These are phyloP conservation scores for Pangasius sanitwongsei DNA, from an alignment of 2,797 vertebrate species.

Conservation along the genomic window DNA sequence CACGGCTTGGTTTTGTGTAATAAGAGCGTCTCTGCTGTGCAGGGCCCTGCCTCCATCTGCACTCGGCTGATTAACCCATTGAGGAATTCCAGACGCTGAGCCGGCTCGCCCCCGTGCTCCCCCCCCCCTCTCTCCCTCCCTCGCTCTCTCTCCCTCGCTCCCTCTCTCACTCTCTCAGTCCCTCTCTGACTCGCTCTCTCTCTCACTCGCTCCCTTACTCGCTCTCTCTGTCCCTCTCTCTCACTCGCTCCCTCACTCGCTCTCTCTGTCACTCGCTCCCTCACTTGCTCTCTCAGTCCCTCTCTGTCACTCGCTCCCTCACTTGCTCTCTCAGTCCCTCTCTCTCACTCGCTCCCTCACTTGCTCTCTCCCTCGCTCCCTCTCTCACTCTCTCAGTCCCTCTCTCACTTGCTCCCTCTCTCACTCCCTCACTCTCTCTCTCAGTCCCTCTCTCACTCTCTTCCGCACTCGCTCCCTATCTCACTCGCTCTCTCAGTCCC, in stretches of 20 bases:
- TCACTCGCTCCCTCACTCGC: background rate
- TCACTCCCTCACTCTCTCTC: background rate
- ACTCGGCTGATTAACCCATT: conserved; percentile 10
- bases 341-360: background rate
- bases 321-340: too few relatives aligned
- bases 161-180: too few relatives aligned
- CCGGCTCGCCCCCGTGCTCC: too few relatives aligned
- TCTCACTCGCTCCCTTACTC: too few relatives aligned
- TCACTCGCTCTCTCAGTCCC: too few relatives aligned
- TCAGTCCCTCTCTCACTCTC: background rate
- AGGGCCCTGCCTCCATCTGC: background rate
- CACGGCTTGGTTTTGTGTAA: background rate
- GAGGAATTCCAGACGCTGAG: background rate
- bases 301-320: background rate
- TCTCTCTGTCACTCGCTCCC: too few relatives aligned
- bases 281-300: too few relatives aligned
- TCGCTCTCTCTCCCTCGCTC: background rate
- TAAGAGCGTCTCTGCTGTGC: background rate
- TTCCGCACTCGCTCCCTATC: background rate
- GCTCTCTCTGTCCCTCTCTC: too few relatives aligned
- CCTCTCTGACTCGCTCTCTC: too few relatives aligned
- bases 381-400: too few relatives aligned
- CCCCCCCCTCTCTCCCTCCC: background rate
- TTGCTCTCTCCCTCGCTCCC: too few relatives aligned
- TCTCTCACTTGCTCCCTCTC: too few relatives aligned